A percentile compares a stretch with the other conserved stretches of the same genome.
These are phyloP conservation scores for Cardiocondyla obscurior DNA, from an alignment of 1,140 invertebrate genomes.

Conservation along the genomic window DNA sequence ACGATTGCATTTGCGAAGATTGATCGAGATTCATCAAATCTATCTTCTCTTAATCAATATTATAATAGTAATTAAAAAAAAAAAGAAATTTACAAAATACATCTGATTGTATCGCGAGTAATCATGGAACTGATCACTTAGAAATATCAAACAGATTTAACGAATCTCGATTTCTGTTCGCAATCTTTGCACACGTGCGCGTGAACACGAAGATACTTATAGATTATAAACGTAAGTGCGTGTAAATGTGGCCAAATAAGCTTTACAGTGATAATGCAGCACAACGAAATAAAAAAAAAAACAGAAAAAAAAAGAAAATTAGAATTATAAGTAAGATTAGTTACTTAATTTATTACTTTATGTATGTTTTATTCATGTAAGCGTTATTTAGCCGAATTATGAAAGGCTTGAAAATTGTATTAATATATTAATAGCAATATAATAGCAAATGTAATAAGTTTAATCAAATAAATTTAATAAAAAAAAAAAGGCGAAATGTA, in stretches of 20 bases:
- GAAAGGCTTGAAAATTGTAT: neutral
- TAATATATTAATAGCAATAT: no score
- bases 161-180: slow-evolving; percentile 1
- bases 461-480: neutral
- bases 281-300: neutral
- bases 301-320: slow-evolving; percentile 2
- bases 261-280: neutral
- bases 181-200: slow-evolving; percentile 3
- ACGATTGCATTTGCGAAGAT: neutral
- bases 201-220: slow-evolving; percentile 9
- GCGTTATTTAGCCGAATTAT: neutral
- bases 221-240: neutral
- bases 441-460: no score
- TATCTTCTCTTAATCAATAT: neutral
- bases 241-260: neutral
- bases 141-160: neutral
- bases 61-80: no score
- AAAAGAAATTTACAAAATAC: neutral
- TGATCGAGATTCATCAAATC: slow-evolving; percentile 29
- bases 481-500: neutral
- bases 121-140: neutral
- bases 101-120: neutral
- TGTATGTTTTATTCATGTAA: neutral
- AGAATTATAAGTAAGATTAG: neutral
- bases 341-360: neutral